Evolutionary conservation across 2,888 invertebrate species (phyloP), one percentile per base, ranked within the genome.

Genomic region (Lochmaea crataegi): DNA sequence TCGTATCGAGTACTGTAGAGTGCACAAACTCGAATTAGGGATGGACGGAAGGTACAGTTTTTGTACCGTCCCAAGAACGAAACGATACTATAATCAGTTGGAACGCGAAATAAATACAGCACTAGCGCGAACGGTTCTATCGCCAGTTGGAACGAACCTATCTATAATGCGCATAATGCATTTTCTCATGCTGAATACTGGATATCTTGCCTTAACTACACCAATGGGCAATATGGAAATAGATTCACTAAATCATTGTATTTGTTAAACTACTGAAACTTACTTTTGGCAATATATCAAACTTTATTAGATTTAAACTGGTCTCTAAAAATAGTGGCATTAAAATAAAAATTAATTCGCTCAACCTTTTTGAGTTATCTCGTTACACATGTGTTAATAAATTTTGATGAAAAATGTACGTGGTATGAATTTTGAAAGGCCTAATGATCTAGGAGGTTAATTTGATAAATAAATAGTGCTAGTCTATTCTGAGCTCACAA

Each of bases 271-370:
- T 48, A 63, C 56, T 60, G 45, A 45, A 57, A 67, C 61, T 71
- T 68, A 66, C 42, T 74, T 74, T 76, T 80, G 80, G 80, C 80
- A 80, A 68, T 76, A 77, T 69, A 76, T 79, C 79, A 79, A 78
- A 78, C 68, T 73, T 77, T 77, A 76, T 78, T 76, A 79, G 78
- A 78, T 73, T 74, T 77, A 70, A 78, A 77, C 74, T 72, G 68
- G 72, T 64, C 42, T 71, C 78, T 78, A 78, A 73, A 75, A 77
- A 73, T 78, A 78, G 77, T 63, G n/a, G 64, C 57, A 75, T 77
- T 75, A 66, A 78, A 77, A 77, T 75, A 76, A 78, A 75, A 77
- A 71, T 65, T 16, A 41, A 72, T 60, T 42, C 68, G 32, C 10
- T 32, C 60, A 73, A 69, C 65, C 61, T 56, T 73, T 65, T 68